Evolutionary conservation across 2,113 vertebrate genomes (phyloP).

Genomic region (Nothocercus julius): DNA sequence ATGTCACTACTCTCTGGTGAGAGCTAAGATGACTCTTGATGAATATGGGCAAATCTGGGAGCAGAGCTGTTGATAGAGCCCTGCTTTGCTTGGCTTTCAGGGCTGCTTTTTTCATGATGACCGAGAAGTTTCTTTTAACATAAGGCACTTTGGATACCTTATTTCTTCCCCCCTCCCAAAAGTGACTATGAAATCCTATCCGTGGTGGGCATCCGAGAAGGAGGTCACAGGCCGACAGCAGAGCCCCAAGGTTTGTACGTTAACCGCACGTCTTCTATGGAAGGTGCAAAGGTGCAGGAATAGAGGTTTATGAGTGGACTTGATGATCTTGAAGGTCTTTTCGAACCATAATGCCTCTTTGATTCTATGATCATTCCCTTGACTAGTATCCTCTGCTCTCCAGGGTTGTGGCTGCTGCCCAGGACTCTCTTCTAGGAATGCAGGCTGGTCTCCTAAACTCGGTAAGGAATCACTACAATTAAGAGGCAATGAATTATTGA

Average conservation of each 20-base stretch:
- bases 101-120: background rate
- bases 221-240: background rate
- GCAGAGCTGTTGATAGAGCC: background rate
- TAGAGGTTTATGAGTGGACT: background rate
- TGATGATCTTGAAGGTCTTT: no score
- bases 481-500: background rate
- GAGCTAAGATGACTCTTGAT: background rate
- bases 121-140: background rate
- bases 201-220: no score
- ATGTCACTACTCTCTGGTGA: accelerated
- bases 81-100: background rate
- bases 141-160: background rate
- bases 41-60: background rate
- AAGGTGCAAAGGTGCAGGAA: background rate
- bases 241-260: background rate
- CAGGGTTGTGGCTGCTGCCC: background rate
- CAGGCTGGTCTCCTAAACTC: background rate
- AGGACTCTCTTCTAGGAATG: background rate
- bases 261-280: background rate
- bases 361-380: background rate
- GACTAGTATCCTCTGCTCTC: background rate
- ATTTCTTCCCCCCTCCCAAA: background rate
- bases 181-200: background rate
- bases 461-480: accelerated
- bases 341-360: no score